A percentile compares a stretch with the other conserved stretches of the same genome.
Conservation (phyloP, 2,888 invertebrate genomes). For the Automeris io region DNA sequence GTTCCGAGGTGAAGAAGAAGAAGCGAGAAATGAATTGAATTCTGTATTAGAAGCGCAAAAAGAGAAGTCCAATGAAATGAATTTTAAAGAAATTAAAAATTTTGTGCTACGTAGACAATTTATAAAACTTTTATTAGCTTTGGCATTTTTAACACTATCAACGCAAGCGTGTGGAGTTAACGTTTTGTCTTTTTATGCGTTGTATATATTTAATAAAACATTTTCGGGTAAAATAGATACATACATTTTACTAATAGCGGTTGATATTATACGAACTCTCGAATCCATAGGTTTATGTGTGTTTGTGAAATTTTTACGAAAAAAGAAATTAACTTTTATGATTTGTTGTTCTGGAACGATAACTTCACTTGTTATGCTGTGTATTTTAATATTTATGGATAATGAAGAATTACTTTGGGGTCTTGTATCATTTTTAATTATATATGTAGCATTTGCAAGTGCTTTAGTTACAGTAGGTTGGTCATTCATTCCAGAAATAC, state of each 20-base stretch:
- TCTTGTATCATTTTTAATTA: no score
- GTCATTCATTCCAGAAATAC: no score
- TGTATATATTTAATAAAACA: conserved; percentile 8
- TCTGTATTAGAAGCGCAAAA: conserved; percentile 10
- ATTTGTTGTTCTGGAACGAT: no score
- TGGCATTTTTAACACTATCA: conserved; percentile 5
- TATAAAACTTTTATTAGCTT: conserved; percentile 6
- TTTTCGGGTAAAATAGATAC: conserved; percentile 9
- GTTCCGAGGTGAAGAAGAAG: conserved; percentile 26
- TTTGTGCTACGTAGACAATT: conserved; percentile 6
- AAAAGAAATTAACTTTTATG: no score
- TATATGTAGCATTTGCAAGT: no score
- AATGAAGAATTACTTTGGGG: no score
- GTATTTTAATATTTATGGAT: no score
- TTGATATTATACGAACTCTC: conserved; percentile 5
- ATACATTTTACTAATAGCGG: conserved; percentile 7
- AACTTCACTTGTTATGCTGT: no score
- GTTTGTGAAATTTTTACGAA: conserved; percentile 5
- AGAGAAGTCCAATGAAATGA: conserved; percentile 1
- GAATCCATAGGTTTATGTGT: conserved; percentile 4
- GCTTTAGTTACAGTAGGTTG: no score
- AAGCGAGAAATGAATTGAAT: conserved; percentile 24
- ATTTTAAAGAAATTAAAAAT: conserved; percentile 5
- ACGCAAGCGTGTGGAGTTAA: conserved; percentile 9
- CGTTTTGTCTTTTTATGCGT: conserved; percentile 10